Evolutionary conservation across 2,888 invertebrate species (phyloP), one percentile per base, ranked within the genome.

Genomic region (Sphaeridia pumilis): DNA sequence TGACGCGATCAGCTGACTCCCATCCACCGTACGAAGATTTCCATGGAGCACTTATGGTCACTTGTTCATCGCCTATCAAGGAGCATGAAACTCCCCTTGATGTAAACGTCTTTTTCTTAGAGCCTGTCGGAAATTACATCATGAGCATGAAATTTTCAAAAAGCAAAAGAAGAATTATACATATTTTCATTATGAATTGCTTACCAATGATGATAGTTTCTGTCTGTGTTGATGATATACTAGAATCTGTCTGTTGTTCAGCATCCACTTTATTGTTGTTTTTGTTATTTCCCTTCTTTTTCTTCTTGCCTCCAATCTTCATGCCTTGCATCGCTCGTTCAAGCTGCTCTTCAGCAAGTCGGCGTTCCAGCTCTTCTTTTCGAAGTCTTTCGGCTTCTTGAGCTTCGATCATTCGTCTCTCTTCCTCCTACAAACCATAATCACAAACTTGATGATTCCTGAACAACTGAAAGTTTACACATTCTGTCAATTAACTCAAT

Each of bases 41-140:
- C 35, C 36, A 27, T 14, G 38, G 14, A 3, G 4, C 27, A 25
- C n/a, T n/a, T n/a, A n/a, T n/a, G n/a, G n/a, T n/a, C n/a, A n/a
- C n/a, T n/a, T n/a, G n/a, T n/a, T 25, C 20, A 21, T 46, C 34
- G 12, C 35, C 35, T 4, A 36, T 36, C 14, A 34, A 25, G 17
- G 17, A 49, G 36, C 41, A 14, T 21, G 17, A 27, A 25, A 28
- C 56, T 42, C 46, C 49, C 41, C 52, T 56, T 12, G 31, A 27
- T 4, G 17, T 20, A 20, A 14, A 38, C 5, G 7, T 38, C 20
- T 38, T 38, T 7, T 7, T 14, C 20, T 38, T 20, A 38, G 7
- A 14, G 17, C 17, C 20, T 17, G 4, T 20, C 20, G 17, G 14
- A 31, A 31, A 31, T 7, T 31, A 31, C 31, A 31, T 31, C 31